Evolutionary conservation across 2,797 vertebrate genomes (phyloP).

Genomic region (Poliocrania exsul): DNA sequence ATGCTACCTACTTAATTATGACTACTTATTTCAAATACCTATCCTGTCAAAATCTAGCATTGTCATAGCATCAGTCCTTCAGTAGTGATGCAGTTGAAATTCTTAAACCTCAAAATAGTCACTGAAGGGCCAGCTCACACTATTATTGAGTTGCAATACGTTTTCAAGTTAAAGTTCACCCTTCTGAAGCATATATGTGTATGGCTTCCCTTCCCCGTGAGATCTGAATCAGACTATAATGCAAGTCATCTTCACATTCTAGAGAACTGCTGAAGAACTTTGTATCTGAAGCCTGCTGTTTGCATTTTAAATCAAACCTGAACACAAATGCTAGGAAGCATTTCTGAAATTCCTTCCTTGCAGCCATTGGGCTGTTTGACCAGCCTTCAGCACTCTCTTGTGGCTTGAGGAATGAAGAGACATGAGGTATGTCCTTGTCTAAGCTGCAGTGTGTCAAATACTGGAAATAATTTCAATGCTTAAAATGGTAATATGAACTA

Average conservation of each 20-base stretch:
- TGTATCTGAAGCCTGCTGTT: not conserved
- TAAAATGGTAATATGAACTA: not conserved
- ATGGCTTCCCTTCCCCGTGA: not conserved
- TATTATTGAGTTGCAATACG: not conserved
- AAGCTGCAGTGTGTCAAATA: not conserved
- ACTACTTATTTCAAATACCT: not conserved
- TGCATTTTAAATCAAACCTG: not conserved
- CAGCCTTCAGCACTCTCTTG: not conserved
- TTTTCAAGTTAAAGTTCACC: not conserved
- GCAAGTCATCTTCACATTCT: not conserved
- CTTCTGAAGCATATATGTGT: not conserved
- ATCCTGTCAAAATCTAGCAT: not conserved
- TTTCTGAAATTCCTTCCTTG: not conserved
- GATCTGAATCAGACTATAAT: not conserved
- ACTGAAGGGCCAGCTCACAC: not conserved
- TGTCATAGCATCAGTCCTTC: not conserved
- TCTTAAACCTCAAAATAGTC: not conserved
- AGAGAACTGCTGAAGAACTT: not conserved
- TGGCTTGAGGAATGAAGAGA: not conserved
- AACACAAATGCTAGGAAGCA: not conserved
- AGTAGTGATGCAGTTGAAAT: not conserved
- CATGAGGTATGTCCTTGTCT: not conserved
- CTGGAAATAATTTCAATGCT: not conserved
- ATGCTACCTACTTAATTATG: not conserved
- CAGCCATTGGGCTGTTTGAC: not conserved